phyloP scores from a whole-genome alignment of 2,797 vertebrate species.

The Bothrops alternatus region DNA sequence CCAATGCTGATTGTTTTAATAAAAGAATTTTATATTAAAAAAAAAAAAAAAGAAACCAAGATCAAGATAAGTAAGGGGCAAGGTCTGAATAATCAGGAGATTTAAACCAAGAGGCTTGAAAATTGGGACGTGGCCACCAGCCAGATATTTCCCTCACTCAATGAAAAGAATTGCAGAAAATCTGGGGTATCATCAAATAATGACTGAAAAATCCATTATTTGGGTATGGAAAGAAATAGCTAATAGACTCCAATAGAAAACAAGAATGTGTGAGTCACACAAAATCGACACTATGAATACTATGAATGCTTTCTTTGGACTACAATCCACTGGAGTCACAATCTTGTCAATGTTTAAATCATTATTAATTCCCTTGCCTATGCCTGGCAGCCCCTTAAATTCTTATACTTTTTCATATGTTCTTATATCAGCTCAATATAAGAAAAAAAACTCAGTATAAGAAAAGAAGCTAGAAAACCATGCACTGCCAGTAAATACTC shows the following conservation, averaged over 20 bases:
- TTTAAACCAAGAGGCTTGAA: neutral
- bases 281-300: neutral
- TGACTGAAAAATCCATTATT: neutral
- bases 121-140: neutral
- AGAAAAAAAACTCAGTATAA: neutral
- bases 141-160: neutral
- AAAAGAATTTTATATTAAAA: too few relatives aligned
- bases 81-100: neutral
- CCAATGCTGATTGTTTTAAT: too few relatives aligned
- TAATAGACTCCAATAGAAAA: neutral
- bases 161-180: neutral
- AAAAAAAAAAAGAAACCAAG: neutral
- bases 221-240: neutral
- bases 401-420: neutral
- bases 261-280: neutral
- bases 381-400: too few relatives aligned
- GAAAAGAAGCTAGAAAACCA: neutral
- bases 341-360: neutral
- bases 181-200: neutral
- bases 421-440: neutral
- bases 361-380: neutral
- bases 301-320: neutral
- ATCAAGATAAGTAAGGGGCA: neutral
- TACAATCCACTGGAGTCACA: neutral
- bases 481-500: neutral